Evolutionary conservation across 2,113 vertebrate genomes (phyloP), one percentile per base, ranked within the genome.

Genomic region (Mastomys natalensis): DNA sequence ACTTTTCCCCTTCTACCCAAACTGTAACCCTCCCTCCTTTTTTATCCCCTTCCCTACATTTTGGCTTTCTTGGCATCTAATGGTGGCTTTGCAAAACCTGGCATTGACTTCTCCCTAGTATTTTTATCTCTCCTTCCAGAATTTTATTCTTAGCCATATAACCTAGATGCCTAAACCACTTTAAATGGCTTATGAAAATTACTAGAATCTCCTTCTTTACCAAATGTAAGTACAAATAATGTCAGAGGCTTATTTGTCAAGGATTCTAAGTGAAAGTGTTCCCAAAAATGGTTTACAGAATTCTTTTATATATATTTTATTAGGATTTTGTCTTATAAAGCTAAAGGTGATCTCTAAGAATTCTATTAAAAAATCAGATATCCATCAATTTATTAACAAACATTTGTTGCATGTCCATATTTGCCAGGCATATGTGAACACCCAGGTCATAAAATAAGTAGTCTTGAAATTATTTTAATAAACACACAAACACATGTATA

Each of bases 341-440:
- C 19, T 94, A 87, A 87, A 24, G 13, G 24, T 74, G 3, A 87
- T 21, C 3, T 17, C 3, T 86, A 88, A 76, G 89, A 68, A 45
- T 34, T 29, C 73, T 66, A 87, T 80, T 95, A 68, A 76, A 62
- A 91, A 66, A 2, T 0, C 2, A 93, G 40, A 24, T 55, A 68
- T 82, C 86, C 88, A 58, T 80, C 2, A 81, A 72, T 9, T 92
- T 95, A 87, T 34, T 78, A 92, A 78, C 11, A 95, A 90, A 70
- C 84, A 45, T 88, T 94, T 74, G 70, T 64, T 88, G 53, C 64
- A 3, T 87, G 21, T 19, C 26, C 13, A 84, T 68, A 34, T 93
- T n/a, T 95, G 37, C 7, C 48, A 93, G 26, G 5, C 3, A 93
- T 2, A 58, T 87, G 16, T 3, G 2, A 94, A 2, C 22, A 68